A percentile compares a stretch with the other conserved stretches of the same genome.
Conservation (phyloP, 2,888 invertebrate species). For the Punctoribates punctum region DNA sequence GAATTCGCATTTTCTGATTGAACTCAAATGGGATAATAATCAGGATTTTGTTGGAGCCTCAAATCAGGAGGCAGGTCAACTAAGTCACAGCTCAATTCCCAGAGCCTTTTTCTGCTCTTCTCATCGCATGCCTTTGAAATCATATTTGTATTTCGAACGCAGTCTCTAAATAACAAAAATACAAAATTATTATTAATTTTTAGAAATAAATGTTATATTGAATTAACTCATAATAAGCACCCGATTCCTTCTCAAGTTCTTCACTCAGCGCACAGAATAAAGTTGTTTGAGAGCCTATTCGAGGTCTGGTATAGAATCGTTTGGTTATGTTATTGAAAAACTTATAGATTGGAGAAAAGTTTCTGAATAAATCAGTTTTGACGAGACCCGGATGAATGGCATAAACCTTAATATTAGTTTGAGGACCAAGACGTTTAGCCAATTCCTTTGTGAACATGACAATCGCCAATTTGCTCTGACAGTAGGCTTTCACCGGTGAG, state of each 20-base stretch:
- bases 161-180: too few relatives aligned
- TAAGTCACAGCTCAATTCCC: too few relatives aligned
- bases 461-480: conserved; percentile 54
- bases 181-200: too few relatives aligned
- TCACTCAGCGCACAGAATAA: conserved; percentile 62
- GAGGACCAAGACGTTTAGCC: conserved; percentile 51
- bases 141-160: too few relatives aligned
- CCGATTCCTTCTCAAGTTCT: conserved; percentile 51
- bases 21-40: too few relatives aligned
- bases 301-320: conserved; percentile 49
- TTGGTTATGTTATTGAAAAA: conserved; percentile 52
- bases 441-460: conserved; percentile 53
- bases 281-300: conserved; percentile 66
- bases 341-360: conserved; percentile 49
- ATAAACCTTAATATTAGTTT: conserved; percentile 54
- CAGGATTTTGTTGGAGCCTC: too few relatives aligned
- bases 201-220: too few relatives aligned
- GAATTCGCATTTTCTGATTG: too few relatives aligned
- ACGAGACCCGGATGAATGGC: conserved; percentile 56
- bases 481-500: conserved; percentile 50
- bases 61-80: too few relatives aligned
- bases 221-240: conserved; percentile 50
- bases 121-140: too few relatives aligned
- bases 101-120: too few relatives aligned
- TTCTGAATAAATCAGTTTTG: conserved; percentile 53